Evolutionary conservation across 1,140 invertebrate species (phyloP).

Genomic region (Chironomus tepperi): DNA sequence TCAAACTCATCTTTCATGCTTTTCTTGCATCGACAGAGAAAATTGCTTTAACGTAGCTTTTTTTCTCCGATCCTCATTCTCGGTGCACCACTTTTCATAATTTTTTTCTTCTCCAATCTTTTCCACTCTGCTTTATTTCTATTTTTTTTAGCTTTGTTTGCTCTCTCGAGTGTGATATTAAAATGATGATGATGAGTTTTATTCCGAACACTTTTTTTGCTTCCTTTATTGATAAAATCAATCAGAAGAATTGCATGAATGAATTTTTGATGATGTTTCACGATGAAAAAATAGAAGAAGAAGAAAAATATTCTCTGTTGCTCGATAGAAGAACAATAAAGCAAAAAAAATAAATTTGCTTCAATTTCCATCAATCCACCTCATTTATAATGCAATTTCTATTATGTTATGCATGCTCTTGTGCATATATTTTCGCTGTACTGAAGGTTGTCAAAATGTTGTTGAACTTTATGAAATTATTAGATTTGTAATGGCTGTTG

Average conservation of each 20-base stretch:
- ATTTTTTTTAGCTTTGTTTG: not conserved
- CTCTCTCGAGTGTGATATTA: not conserved
- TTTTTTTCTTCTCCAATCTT: not conserved
- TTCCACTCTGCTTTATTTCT: not conserved
- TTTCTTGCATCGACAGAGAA: not conserved
- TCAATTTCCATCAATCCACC: slow-evolving; percentile 3
- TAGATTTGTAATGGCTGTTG: too few species aligned
- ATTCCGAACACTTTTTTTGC: not conserved
- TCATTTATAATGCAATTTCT: slow-evolving; percentile 4
- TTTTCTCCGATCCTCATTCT: too few species aligned
- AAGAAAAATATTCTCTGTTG: not conserved
- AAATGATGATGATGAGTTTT: not conserved
- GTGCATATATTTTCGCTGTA: not conserved
- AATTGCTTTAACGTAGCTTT: slow-evolving; percentile 17
- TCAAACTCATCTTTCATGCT: not conserved
- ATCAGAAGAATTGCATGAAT: slow-evolving; percentile 2
- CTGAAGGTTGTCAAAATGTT: too few species aligned
- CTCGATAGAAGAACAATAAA: not conserved
- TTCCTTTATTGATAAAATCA: not conserved
- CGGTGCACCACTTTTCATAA: not conserved
- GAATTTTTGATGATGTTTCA: slow-evolving; percentile 14
- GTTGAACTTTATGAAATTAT: too few species aligned
- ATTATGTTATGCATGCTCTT: not conserved
- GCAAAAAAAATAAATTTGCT: not conserved
- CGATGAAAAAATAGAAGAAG: not conserved